A percentile compares a stretch with the other conserved stretches of the same genome.
phyloP scores from a whole-genome alignment of 2,113 vertebrate genomes.

The Paradoxurus hermaphroditus region DNA sequence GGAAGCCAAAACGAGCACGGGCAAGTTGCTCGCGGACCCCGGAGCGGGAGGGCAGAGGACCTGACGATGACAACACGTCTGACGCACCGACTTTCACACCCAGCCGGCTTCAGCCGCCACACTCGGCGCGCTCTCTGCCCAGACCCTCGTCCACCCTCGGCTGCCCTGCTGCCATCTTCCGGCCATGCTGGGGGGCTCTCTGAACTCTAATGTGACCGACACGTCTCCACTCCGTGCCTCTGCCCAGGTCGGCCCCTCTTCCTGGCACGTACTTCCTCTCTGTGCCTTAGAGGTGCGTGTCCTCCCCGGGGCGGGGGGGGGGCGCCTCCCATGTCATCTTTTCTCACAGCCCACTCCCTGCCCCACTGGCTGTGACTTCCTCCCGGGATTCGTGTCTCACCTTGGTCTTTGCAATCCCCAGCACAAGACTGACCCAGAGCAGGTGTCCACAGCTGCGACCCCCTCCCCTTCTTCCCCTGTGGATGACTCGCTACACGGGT shows the following conservation, averaged over 20 bases:
- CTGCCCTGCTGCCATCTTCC: background rate
- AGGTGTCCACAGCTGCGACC: background rate
- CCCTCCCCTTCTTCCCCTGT: background rate
- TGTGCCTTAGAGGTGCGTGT: background rate
- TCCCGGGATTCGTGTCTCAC: background rate
- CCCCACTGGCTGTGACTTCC: background rate
- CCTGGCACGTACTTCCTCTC: background rate
- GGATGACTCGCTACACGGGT: background rate
- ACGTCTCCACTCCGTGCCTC: background rate
- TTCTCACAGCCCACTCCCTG: background rate
- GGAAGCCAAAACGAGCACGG: background rate
- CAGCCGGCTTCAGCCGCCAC: background rate
- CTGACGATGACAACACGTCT: background rate
- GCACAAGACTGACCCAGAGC: background rate
- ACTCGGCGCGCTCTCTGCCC: too few species aligned
- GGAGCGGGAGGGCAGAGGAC: accelerated
- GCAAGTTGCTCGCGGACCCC: accelerated
- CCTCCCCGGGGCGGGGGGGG: background rate
- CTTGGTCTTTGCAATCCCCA: background rate
- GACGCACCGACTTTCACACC: background rate
- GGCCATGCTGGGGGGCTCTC: background rate
- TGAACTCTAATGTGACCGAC: background rate
- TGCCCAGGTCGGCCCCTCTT: background rate
- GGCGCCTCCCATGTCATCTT: accelerated
- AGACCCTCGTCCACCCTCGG: background rate